Conservation (phyloP, 2,113 vertebrate genomes). For the Chauna torquata region DNA sequence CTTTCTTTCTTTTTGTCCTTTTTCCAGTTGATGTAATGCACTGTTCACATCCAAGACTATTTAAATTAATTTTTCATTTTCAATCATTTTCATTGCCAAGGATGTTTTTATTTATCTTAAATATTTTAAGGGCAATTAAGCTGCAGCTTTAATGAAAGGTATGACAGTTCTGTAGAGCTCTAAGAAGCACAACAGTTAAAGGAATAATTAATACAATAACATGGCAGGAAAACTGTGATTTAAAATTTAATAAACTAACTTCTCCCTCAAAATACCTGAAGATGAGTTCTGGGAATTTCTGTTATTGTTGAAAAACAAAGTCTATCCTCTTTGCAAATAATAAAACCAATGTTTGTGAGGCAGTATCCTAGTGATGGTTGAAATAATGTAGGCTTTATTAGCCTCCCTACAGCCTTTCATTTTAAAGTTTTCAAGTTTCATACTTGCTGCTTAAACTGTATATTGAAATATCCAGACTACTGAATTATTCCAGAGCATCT, state of each 20-base stretch:
- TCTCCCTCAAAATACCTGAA: not conserved
- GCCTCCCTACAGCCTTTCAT: not conserved
- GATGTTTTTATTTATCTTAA: conserved; percentile 40
- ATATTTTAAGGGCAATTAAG: conserved; percentile 61
- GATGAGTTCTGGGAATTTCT: not conserved
- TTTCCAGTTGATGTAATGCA: not conserved
- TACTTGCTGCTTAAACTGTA: not conserved
- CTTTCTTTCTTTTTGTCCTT: not conserved
- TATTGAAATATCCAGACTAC: not conserved
- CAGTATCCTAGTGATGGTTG: not conserved
- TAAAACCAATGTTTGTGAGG: not conserved
- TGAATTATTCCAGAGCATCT: not conserved
- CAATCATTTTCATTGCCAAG: conserved; percentile 18
- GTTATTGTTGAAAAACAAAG: not conserved
- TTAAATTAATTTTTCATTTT: conserved; percentile 53
- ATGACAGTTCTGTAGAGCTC: not conserved
- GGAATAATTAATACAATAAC: conserved; percentile 45
- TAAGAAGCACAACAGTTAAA: not conserved
- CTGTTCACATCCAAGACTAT: not conserved
- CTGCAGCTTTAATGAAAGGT: conserved; percentile 31
- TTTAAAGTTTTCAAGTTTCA: not conserved
- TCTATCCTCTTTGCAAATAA: not conserved
- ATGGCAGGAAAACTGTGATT: conserved; percentile 22
- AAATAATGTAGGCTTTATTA: not conserved
- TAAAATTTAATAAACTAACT: conserved; percentile 50